Percentiles rank a stretch among this genome's conserved stretches.
Evolutionary conservation across 2,888 invertebrate species (phyloP).

Genomic region (Camponotus fellah): DNA sequence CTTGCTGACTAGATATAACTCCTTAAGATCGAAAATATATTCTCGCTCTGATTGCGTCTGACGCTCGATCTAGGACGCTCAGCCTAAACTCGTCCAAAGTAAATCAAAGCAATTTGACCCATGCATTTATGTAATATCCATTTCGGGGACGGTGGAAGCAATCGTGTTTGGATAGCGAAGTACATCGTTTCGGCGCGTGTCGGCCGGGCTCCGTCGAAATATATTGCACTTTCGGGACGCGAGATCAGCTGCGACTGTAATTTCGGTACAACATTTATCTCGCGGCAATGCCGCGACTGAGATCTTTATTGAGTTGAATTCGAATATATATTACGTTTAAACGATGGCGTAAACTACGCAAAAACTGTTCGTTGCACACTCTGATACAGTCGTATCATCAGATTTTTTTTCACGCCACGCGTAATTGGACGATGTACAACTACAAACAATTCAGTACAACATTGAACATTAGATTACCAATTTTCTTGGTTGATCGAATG

Average conservation of each 20-base stretch:
- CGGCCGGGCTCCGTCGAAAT: slow-evolving; percentile 69
- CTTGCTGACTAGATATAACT: too few species aligned
- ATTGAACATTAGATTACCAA: slow-evolving; percentile 1
- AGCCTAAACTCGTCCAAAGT: slow-evolving; percentile 6
- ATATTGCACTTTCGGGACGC: slow-evolving; percentile 79
- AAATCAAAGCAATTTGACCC: slow-evolving; percentile 67
- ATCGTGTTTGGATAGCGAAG: slow-evolving; percentile 67
- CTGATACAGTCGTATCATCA: slow-evolving; percentile 4
- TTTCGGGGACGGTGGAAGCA: slow-evolving; percentile 46
- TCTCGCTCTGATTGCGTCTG: background rate
- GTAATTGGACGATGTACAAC: slow-evolving; percentile 30
- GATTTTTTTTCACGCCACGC: slow-evolving; percentile 32
- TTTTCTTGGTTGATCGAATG: slow-evolving; percentile 9
- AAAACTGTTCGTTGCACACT: slow-evolving; percentile 36
- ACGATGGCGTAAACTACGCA: slow-evolving; percentile 57
- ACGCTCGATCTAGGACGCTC: slow-evolving; percentile 1
- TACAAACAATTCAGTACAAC: background rate
- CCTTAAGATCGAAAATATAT: background rate
- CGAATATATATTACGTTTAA: slow-evolving; percentile 70
- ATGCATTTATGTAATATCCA: slow-evolving; percentile 60
- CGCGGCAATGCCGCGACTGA: slow-evolving; percentile 72
- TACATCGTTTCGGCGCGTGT: slow-evolving; percentile 74
- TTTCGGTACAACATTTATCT: slow-evolving; percentile 76
- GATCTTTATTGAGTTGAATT: slow-evolving; percentile 75
- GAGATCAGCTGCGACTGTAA: slow-evolving; percentile 79